Base-by-base conservation (phyloP, 1,140 invertebrate species). In the Lepidurus packardi region DNA sequence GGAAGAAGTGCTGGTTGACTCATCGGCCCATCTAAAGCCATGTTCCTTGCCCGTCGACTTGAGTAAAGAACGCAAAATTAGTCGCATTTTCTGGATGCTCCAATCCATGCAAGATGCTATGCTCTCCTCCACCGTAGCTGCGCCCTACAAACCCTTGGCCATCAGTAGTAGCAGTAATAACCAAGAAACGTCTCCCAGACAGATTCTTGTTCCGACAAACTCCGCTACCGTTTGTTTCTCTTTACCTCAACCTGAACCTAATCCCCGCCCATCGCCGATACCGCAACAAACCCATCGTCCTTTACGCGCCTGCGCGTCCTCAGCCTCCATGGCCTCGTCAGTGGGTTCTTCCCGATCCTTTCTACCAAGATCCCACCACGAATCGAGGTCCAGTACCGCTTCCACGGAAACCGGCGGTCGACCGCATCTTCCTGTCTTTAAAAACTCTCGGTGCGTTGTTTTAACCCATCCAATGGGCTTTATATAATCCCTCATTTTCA, bases 31-130 rank as follows among this genome's bases (percentile, higher is more conserved):
- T 65, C 53, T 65, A 7, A 65, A 65, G 53, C n/a, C 53, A 13
- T 21, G 13, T 65, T 8, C 53, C 8, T 65, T 4, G 6, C 16
- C 7, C 53, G 53, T 21, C 5, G 53, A 16, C 13, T 7, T 65
- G 53, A 65, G n/a, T 65, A 65, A 65, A 16, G 78, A 78, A 25
- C 78, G 78, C 4, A 78, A 78, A 74, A 75, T 78, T 25, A 78
- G 43, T 47, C 73, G 78, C 34, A 78, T 78, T 45, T 78, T 78
- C 7, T 74, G 43, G 42, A 78, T 78, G 41, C 43, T 78, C 42
- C 78, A 78, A 21, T 74, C 78, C n/a, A 78, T 78, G 78, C 78
- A 78, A 44, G 42, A 78, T 7, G 45, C 78, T n/a, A 74, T 78
- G 42, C 65, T 73, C 13, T 75, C 53, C 24, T n/a, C 53, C 21